A percentile compares a stretch with the other conserved stretches of the same genome.
Conservation (phyloP, 2,888 invertebrate genomes). For the Stenoptilia bipunctidactyla region DNA sequence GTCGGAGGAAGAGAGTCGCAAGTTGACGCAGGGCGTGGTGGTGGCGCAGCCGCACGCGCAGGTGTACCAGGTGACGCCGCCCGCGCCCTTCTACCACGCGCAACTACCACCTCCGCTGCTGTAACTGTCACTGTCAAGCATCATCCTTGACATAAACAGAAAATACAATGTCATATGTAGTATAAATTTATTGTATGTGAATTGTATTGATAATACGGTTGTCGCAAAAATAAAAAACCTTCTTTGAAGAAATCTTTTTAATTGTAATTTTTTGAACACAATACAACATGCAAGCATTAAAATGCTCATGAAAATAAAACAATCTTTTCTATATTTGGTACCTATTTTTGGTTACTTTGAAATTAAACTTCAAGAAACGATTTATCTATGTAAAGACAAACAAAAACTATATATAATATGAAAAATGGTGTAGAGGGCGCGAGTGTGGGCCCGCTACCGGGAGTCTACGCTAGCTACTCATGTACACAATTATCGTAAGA, state of each 20-base stretch:
- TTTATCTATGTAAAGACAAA: constrained; percentile 63
- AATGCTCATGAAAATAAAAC: constrained; percentile 68
- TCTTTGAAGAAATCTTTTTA: constrained; percentile 55
- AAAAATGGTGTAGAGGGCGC: constrained; percentile 53
- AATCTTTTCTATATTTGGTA: constrained; percentile 69
- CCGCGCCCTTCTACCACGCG: no score
- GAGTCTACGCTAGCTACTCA: constrained; percentile 25
- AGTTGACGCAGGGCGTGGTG: not conserved
- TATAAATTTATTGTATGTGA: not conserved
- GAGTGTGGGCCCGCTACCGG: constrained; percentile 38
- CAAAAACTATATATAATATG: constrained; percentile 67
- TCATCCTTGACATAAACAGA: no score
- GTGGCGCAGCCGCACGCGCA: no score
- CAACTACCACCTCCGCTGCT: no score
- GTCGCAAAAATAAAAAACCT: not conserved
- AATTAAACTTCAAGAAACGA: constrained; percentile 59
- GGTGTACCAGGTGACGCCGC: no score
- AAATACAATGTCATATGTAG: no score
- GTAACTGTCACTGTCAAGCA: no score
- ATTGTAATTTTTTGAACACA: constrained; percentile 70
- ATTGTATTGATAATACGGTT: no score
- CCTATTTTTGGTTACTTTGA: constrained; percentile 68
- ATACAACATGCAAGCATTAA: constrained; percentile 71
- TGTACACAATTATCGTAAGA: constrained; percentile 28
- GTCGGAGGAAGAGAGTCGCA: constrained; percentile 20